These are phyloP conservation scores for Poeciliopsis turrubarensis DNA, from an alignment of 2,113 vertebrate species.

Conservation along the genomic window DNA sequence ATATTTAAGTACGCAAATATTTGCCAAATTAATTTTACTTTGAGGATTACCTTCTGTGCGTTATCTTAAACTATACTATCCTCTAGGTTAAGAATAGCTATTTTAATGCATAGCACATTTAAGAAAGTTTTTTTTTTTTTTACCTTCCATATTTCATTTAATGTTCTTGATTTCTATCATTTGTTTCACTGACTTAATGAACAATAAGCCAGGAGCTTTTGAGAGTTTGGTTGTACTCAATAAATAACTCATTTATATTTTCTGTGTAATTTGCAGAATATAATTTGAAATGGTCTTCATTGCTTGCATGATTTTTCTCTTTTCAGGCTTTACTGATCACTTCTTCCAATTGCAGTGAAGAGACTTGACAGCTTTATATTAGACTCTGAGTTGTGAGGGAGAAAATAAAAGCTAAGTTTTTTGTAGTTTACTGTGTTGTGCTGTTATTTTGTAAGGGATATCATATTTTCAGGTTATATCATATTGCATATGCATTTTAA, in stretches of 20 bases:
- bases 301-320: not conserved
- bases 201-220: not conserved
- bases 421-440: not conserved
- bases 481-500: not conserved
- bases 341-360: not conserved
- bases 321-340: not conserved
- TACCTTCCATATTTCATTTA: not conserved
- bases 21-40: too few species aligned
- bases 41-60: not conserved
- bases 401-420: not conserved
- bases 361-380: not conserved
- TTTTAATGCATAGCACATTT: not conserved
- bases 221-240: not conserved
- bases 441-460: not conserved
- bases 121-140: not conserved
- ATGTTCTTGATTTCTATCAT: not conserved
- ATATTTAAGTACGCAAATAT: not conserved
- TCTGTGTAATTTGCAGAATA: not conserved
- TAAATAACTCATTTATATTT: not conserved
- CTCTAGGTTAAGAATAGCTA: not conserved
- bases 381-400: not conserved
- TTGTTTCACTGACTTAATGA: not conserved
- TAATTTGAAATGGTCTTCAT: not conserved
- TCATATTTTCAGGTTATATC: not conserved
- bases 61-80: not conserved